A percentile compares a stretch with the other conserved stretches of the same genome.
These are phyloP conservation scores for Picathartes gymnocephalus DNA, from an alignment of 2,113 vertebrate species.

Conservation along the genomic window DNA sequence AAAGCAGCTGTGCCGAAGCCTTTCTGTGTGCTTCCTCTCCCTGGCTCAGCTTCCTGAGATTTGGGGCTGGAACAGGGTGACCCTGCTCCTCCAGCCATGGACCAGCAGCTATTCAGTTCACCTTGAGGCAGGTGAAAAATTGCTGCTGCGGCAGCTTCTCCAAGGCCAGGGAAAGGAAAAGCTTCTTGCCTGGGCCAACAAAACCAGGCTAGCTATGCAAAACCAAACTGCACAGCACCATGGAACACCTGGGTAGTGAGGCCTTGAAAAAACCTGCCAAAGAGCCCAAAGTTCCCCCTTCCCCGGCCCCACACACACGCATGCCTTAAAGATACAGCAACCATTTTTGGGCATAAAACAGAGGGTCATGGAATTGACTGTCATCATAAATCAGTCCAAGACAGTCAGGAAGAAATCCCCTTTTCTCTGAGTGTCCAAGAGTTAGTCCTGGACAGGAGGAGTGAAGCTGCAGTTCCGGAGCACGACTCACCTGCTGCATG, in stretches of 20 bases:
- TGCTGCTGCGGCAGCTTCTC: background rate
- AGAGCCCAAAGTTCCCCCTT: background rate
- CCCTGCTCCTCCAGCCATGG: accelerated
- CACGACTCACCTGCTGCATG: accelerated
- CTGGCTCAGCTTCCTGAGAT: background rate
- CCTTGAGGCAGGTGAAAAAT: background rate
- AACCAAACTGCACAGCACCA: background rate
- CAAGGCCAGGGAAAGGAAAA: background rate
- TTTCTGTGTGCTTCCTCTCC: background rate
- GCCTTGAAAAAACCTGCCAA: background rate
- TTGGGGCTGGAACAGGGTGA: accelerated
- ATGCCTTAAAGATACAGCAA: background rate
- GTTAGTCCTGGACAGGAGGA: background rate
- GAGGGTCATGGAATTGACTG: background rate
- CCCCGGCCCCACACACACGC: accelerated
- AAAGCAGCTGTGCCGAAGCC: background rate
- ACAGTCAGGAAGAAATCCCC: background rate
- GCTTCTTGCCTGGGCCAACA: background rate
- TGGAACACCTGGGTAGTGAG: no score
- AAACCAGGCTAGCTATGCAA: background rate
- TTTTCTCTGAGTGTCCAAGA: background rate
- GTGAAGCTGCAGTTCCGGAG: background rate
- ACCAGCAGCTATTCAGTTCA: background rate
- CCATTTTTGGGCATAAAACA: background rate
- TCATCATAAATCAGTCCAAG: background rate